Evolutionary conservation across 2,113 vertebrate genomes (phyloP).

Genomic region (Pollimyrus isidori): DNA sequence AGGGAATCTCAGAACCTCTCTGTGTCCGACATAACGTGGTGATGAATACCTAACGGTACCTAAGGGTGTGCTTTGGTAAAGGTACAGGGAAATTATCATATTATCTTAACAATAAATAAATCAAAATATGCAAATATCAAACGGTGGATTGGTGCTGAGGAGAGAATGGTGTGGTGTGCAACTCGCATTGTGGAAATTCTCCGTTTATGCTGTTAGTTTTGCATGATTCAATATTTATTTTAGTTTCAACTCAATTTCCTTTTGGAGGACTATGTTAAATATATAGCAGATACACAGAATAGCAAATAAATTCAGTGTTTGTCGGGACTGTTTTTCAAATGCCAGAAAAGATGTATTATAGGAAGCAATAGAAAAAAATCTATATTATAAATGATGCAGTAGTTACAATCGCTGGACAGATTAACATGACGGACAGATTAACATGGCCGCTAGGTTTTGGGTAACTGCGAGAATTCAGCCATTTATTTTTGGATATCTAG

Average conservation of each 20-base stretch:
- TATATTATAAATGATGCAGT: not conserved
- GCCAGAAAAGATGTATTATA: not conserved
- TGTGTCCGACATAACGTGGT: not conserved
- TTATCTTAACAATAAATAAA: not conserved
- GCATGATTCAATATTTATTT: not conserved
- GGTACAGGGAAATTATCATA: not conserved
- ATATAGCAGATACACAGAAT: not conserved
- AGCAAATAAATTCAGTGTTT: not conserved
- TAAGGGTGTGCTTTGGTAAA: not conserved
- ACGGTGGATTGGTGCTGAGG: not conserved
- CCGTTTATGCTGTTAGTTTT: not conserved
- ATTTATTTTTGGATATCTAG: not conserved
- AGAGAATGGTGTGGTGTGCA: not conserved
- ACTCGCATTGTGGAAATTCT: not conserved
- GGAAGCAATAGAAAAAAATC: not conserved
- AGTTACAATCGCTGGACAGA: constrained; percentile 10
- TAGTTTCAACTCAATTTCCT: not conserved
- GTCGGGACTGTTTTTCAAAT: not conserved
- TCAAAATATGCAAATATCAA: not conserved
- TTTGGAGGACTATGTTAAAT: not conserved
- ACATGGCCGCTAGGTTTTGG: not conserved
- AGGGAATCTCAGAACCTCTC: not conserved
- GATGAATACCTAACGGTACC: not conserved
- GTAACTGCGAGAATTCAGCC: not conserved
- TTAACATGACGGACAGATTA: constrained; percentile 18